Evolutionary conservation across 2,888 invertebrate genomes (phyloP), one percentile per base, ranked within the genome.

Genomic region (Torymus aiolomorphi): DNA sequence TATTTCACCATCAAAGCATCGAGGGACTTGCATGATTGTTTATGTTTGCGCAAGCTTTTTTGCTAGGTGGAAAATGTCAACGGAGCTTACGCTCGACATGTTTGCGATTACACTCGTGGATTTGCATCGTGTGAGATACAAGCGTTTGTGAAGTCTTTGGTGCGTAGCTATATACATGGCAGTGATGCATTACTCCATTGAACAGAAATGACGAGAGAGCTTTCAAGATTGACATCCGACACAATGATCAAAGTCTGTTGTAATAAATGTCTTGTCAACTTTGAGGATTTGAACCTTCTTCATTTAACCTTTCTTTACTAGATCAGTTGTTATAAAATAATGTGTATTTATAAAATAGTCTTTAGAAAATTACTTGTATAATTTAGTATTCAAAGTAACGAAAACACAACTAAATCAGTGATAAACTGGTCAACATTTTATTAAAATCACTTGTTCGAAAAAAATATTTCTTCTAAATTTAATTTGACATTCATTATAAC

Each of bases 191-290:
- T 82, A 59, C 70, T 54, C 24, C 66, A 70, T 71, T 70, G 74
- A 82, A 74, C 77, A 77, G 67, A 82, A 74, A 71, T 77, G 81
- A 82, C 81, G 70, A 74, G 77, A n/a, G 62, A 76, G 78, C 78
- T 75, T 78, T 76, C n/a, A 52, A 20, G 61, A 70, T 71, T 74
- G 81, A 73, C 72, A 42, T 5, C 42, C 67, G 65, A 11, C 2
- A 18, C 72, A 16, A 70, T 75, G 72, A 81, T 81, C 78, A 78
- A 81, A 78, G 81, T 67, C 73, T 59, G 49, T n/a, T 61, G 62
- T 65, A 71, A 76, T 75, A 62, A 79, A 76, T 76, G 59, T 67
- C 54, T 62, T 76, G 8, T 24, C 54, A 12, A 51, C 65, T n/a
- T 4, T 31, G 2, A 31, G 31, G 31, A 31, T 3, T 3, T 31